Percentiles rank a stretch among this genome's conserved stretches.
These are phyloP conservation scores for Trichogramma evanescens DNA, from an alignment of 2,888 invertebrate species.

Conservation along the genomic window DNA sequence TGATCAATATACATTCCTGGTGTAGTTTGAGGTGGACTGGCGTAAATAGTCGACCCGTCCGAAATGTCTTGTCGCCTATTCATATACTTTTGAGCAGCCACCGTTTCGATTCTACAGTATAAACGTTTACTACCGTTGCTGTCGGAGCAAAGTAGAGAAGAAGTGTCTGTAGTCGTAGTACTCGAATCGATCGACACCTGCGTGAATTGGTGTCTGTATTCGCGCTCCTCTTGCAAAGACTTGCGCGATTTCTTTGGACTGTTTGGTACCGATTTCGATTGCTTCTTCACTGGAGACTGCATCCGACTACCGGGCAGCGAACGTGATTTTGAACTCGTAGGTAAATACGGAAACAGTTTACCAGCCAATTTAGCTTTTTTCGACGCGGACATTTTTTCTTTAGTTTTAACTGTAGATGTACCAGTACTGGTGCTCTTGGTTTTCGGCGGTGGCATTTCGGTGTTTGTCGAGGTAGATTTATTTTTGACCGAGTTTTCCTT, in stretches of 20 bases:
- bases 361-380: neutral
- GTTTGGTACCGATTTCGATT: slow-evolving; percentile 27
- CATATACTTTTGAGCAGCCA: slow-evolving; percentile 26
- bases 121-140: slow-evolving; percentile 11
- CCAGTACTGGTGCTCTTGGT: too few relatives aligned
- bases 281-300: slow-evolving; percentile 28
- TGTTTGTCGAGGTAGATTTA: neutral
- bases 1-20: too few relatives aligned
- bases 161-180: slow-evolving; percentile 33
- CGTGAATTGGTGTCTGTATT: slow-evolving; percentile 2
- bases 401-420: neutral
- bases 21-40: slow-evolving; percentile 33
- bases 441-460: too few relatives aligned
- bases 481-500: neutral
- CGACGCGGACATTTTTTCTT: neutral
- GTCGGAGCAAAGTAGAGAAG: slow-evolving; percentile 24
- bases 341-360: slow-evolving; percentile 4
- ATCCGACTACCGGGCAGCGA: slow-evolving; percentile 28
- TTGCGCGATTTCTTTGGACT: slow-evolving; percentile 27
- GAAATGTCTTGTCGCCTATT: slow-evolving; percentile 33
- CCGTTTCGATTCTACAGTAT: slow-evolving; percentile 7
- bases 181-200: slow-evolving; percentile 30
- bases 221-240: neutral
- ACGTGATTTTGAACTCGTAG: slow-evolving; percentile 24
- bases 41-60: slow-evolving; percentile 42